Base-by-base conservation (phyloP, 2,888 invertebrate genomes). In the Lingula anatina region DNA sequence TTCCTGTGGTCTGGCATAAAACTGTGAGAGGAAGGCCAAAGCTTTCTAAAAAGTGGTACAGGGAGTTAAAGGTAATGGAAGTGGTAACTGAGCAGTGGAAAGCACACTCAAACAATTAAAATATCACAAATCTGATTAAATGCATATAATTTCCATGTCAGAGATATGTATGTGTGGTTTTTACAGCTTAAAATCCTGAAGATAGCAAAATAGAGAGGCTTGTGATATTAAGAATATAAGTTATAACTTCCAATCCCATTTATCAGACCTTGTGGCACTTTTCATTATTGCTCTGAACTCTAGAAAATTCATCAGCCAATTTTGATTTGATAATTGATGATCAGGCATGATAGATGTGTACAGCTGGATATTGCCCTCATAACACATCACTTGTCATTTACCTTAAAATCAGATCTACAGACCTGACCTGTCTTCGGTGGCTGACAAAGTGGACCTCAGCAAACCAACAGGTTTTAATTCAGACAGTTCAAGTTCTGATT, bases 1-100 rank as follows among this genome's bases (percentile, higher is more conserved):
- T 99, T 75, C 93, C 95, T 0, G 84, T 96, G 15, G 96, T 97
- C 1, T 97, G 96, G 95, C 95, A 96, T 76, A 96, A 97, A 80
- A 95, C 95, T 5, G 71, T 75, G 2, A 84, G 94, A 38, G 96
- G 96, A 3, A 82, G 97, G 27, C 97, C 97, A 3, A 97, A 97
- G 78, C 81, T 99, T 31, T 94, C 96, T 4, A 86, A 86, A 54
- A 95, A 94, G 74, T 96, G 95, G 94, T 80, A 90, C 49, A 68
- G 73, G 50, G 69, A 78, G 52, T 70, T 83, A 53, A 75, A 79
- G 81, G 78, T 81, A 69, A 56, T n/a, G n/a, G n/a, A n/a, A n/a
- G n/a, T 21, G 9, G 5, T 18, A 9, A 15, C 42, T 23, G 18
- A 18, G 7, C 5, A 20, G 9, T 21, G 9, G 24, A 24, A 12